These are phyloP conservation scores for Drosophila aldrichi DNA, from an alignment of 2,888 invertebrate genomes.

Conservation along the genomic window DNA sequence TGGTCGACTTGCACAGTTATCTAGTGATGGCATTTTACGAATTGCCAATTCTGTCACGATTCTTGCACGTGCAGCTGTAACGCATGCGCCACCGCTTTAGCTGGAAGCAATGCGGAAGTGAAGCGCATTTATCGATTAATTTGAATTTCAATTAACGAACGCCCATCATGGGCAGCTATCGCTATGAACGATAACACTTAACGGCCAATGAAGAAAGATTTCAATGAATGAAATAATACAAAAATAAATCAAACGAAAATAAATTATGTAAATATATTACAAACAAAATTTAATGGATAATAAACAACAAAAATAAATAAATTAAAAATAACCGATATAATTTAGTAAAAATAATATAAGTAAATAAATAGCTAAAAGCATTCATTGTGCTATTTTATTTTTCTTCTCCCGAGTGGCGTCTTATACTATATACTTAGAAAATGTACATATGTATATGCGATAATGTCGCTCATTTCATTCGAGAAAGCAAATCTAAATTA, in stretches of 20 bases:
- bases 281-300: background rate
- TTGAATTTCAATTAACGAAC: background rate
- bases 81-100: conserved; percentile 40
- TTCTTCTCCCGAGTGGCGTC: conserved; percentile 5
- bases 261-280: background rate
- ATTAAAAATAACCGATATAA: background rate
- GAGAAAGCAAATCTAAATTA: conserved; percentile 19
- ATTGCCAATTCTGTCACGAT: conserved; percentile 71
- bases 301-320: no score
- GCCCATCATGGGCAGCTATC: conserved; percentile 6
- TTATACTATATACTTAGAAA: background rate
- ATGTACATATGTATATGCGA: conserved; percentile 6
- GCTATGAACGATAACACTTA: background rate
- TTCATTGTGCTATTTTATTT: background rate
- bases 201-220: background rate
- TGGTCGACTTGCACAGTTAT: conserved; percentile 16
- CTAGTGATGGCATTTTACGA: conserved; percentile 32
- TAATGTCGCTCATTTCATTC: conserved; percentile 18
- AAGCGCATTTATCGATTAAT: conserved; percentile 21
- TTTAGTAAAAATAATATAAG: background rate
- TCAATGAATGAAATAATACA: background rate
- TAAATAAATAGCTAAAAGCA: background rate
- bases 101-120: conserved; percentile 45
- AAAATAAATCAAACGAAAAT: background rate
- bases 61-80: conserved; percentile 53